Base-by-base conservation (phyloP, 2,113 vertebrate species). In the Brevimyrus niger region DNA sequence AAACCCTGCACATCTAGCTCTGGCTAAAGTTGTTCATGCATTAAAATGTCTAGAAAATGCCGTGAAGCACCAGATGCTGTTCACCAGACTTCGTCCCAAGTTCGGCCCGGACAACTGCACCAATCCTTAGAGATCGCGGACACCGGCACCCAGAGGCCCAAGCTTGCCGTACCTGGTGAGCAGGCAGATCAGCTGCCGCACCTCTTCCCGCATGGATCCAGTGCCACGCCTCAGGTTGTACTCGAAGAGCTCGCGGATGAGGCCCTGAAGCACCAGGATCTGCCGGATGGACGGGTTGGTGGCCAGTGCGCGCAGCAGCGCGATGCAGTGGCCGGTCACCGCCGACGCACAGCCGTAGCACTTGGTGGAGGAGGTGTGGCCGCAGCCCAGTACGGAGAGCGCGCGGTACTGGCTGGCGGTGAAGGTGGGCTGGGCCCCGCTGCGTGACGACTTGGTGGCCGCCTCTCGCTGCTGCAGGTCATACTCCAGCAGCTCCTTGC, bases 261-360 rank as follows among this genome's bases (percentile, higher is more conserved):
- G 98, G 10, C 98, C 98, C 94, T 99, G 98, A 53, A 97, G 97
- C 89, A 99, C 98, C 0, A 99, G 96, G 93, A 99, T 99, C 92
- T 99, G 98, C 11, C 98, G 95, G 91, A 99, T 97, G 90, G 98
- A 97, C 0, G 96, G 96, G 92, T 99, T 99, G 90, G 98, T 98
- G 48, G 98, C 98, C 94, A 99, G 92, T 0, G 98, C 98, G 0
- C 98, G 94, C 4, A 99, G 97, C n/a, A 99, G 92, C 0, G 98
- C 99, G 91, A 99, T 98, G 87, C 98, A 99, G 91, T 99, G 98
- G 55, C 99, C 98, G 0, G 98, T 99, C 94, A 99, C 98, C 0
- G 98, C 98, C 0, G 98, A 99, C 48, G 98, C 98, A 0, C 98
- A 99, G 93, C 98, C 98, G 0, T 99, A 99, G 94, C 98, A 99